Base-by-base conservation (phyloP, 64 coral and sea anemone genomes). In the Pocillopora verrucosa region DNA sequence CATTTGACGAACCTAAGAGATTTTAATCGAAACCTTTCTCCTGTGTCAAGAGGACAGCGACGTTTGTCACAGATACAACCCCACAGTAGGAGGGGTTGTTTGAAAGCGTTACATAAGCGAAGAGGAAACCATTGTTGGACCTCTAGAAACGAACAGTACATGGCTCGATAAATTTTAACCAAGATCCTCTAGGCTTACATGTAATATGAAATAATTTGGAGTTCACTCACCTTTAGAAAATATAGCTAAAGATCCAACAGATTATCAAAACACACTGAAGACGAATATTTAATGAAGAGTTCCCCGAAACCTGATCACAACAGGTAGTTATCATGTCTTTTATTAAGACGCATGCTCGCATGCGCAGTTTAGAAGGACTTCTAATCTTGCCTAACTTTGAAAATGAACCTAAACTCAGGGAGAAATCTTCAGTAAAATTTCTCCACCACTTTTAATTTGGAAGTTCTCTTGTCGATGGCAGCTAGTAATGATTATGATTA, bases 201-300 rank as follows among this genome's bases (percentile, higher is more conserved):
- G 20, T 1, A 72, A 13, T 26, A 16, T 56, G 20, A 85, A 56
- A 56, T 41, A 56, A 72, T 72, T 72, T 22, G 38, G 26, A 70
- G 13, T 85, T n/a, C 37, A 85, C 82, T 85, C 41, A 85, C 82
- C 82, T 85, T 65, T 24, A 85, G 35, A 22, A 85, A 85, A 85
- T 85, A 85, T 85, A 72, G 63, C 72, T 85, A 59, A 22, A 70
- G 82, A 85, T 72, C 68, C 80, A 63, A 85, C 36, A 70, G 45
- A 85, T 85, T 72, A 85, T 70, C 82, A 85, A 85, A 85, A 85
- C 72, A 72, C 36, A 24, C 41, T 72, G 64, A 34, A 85, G 82
- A 57, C 82, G 82, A 85, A 85, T 85, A 85, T 70, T 85, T 85
- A 85, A 85, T 85, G 63, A 85, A 25, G 37, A 58, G 16, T 45